These are phyloP conservation scores for Neoascia interrupta DNA, from an alignment of 2,888 invertebrate genomes.

Conservation along the genomic window DNA sequence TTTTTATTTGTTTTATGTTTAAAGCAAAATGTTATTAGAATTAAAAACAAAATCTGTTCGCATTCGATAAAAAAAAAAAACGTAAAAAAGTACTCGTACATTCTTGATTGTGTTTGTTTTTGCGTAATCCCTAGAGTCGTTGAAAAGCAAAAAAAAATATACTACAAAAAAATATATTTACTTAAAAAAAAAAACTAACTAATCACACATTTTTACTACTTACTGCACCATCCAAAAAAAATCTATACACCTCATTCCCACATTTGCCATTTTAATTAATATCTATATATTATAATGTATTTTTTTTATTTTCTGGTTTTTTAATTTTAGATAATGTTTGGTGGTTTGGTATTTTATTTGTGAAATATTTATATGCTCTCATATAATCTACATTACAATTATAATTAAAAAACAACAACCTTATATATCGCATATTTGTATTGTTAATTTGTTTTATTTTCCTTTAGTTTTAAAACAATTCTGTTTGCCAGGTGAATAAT, in stretches of 20 bases:
- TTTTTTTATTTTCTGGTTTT: conserved; percentile 55
- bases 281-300: conserved; percentile 59
- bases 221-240: conserved; percentile 41
- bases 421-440: conserved; percentile 49
- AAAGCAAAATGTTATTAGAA: conserved; percentile 34
- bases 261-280: conserved; percentile 57
- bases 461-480: conserved; percentile 37
- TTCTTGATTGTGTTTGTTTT: conserved; percentile 48
- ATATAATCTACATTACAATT: conserved; percentile 58
- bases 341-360: conserved; percentile 69
- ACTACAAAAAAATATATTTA: no score
- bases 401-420: conserved; percentile 36
- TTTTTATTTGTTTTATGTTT: conserved; percentile 7
- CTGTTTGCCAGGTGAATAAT: conserved; percentile 42
- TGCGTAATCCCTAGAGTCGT: conserved; percentile 35
- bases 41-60: conserved; percentile 24
- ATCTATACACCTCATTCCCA: conserved; percentile 31
- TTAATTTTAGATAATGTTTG: conserved; percentile 69
- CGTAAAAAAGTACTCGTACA: conserved; percentile 8
- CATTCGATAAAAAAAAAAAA: no score
- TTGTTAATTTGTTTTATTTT: conserved; percentile 36
- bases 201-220: conserved; percentile 30
- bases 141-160: conserved; percentile 4
- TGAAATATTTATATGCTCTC: conserved; percentile 62
- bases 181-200: conserved; percentile 5